Evolutionary conservation across 2,888 invertebrate genomes (phyloP), one percentile per base, ranked within the genome.

Genomic region (Mythimna ferrago): DNA sequence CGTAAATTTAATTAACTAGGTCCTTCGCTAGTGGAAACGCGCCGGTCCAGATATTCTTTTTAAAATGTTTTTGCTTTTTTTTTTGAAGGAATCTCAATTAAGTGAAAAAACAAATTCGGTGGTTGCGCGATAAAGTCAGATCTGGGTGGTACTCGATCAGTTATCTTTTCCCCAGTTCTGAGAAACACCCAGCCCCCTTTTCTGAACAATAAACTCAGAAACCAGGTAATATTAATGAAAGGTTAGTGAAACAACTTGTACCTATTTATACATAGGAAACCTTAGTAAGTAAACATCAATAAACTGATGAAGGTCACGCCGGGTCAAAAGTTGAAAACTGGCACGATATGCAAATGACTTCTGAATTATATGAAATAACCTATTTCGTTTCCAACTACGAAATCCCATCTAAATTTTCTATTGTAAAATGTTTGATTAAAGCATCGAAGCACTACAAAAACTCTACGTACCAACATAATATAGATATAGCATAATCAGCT

Each of bases 311-410:
- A 78, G 78, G 78, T 54, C 62, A 67, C 21, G 16, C 35, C 26
- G 60, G 66, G 60, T 48, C 61, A 70, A 65, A 69, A 65, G 71
- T 68, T 57, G 73, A 71, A 56, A 79, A 71, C 73, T 9, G 14
- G 41, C 32, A 73, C 66, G 38, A 73, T 72, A 81, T 76, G 78
- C 71, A 76, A 81, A 81, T 83, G 32, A 68, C 69, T 76, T 65
- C 51, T 53, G 62, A 83, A 73, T 71, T 66, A 62, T 71, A 48
- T 74, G 66, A 73, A 76, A 79, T 76, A 79, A 76, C 65, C 63
- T 71, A 54, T 78, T 70, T 62, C 68, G 57, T 70, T 76, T 66
- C 48, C n/a, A 78, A 72, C 74, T 53, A 61, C 48, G 53, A 66
- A 72, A 70, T 44, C 70, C 60, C 62, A 65, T 80, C 62, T 54